A percentile compares a stretch with the other conserved stretches of the same genome.
phyloP scores from a whole-genome alignment of 2,113 vertebrate genomes.

The Mustela nigripes region DNA sequence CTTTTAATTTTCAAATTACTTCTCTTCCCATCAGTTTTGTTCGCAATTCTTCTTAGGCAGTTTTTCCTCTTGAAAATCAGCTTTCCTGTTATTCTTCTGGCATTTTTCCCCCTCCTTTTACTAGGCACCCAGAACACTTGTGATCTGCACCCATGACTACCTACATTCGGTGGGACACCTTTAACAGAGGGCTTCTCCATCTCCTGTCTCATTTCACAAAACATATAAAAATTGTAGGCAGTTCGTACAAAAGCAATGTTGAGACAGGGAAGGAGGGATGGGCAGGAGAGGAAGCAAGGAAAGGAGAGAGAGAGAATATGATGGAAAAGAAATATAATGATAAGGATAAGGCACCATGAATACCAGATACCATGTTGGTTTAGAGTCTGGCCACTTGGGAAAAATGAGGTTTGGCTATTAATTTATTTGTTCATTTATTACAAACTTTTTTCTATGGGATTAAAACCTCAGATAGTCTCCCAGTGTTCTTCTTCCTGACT shows the following conservation, averaged over 20 bases:
- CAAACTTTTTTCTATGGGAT: not conserved
- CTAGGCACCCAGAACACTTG: not conserved
- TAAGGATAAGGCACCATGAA: not conserved
- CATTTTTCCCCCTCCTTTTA: not conserved
- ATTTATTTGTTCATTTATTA: conserved; percentile 40
- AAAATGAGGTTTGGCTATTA: conserved; percentile 21
- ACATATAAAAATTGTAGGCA: not conserved
- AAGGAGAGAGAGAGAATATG: not conserved
- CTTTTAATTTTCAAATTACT: not conserved
- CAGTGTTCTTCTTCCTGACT: conserved; percentile 16
- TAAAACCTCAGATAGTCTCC: conserved; percentile 67
- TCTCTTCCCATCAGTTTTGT: not conserved
- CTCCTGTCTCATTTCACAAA: not conserved
- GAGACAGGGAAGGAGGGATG: not conserved
- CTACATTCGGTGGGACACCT: not conserved
- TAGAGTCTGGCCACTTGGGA: not conserved
- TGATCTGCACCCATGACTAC: not conserved
- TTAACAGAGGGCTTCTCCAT: not conserved
- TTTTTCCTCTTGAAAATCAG: not conserved
- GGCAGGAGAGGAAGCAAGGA: conserved; percentile 16
- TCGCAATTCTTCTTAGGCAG: not conserved
- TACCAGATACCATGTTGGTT: not conserved
- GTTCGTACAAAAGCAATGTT: not conserved
- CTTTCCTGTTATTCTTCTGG: not conserved
- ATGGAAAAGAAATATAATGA: not conserved